These are phyloP conservation scores for Dastarcus helophoroides DNA, from an alignment of 2,888 invertebrate species.

Conservation along the genomic window DNA sequence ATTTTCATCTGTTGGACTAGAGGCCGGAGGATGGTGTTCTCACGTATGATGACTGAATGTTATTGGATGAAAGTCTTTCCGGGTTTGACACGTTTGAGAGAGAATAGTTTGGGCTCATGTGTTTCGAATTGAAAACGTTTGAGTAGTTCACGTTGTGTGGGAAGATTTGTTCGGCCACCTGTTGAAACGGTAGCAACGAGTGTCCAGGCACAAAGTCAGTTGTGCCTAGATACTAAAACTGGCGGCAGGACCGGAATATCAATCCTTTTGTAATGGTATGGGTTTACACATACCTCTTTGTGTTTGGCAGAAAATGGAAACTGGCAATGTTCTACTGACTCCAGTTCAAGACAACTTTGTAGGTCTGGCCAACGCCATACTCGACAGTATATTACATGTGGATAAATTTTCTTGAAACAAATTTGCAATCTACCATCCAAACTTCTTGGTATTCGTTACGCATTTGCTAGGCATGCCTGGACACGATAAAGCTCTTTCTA, in stretches of 20 bases:
- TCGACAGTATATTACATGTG: slow-evolving; percentile 97
- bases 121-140: slow-evolving; percentile 59
- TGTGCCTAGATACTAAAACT: slow-evolving; percentile 92
- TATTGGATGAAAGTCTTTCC: slow-evolving; percentile 43
- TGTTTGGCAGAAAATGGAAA: slow-evolving; percentile 95
- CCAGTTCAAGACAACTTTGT: slow-evolving; percentile 95
- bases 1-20: slow-evolving; percentile 60
- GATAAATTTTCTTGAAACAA: slow-evolving; percentile 93
- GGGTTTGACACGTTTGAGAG: slow-evolving; percentile 54
- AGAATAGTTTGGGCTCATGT: slow-evolving; percentile 47
- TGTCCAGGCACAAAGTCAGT: slow-evolving; percentile 91
- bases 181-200: slow-evolving; percentile 79
- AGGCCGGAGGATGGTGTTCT: slow-evolving; percentile 88
- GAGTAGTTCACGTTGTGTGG: slow-evolving; percentile 88
- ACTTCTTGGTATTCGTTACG: slow-evolving; percentile 95
- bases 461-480: slow-evolving; percentile 94
- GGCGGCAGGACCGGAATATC: slow-evolving; percentile 97
- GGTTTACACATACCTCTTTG: slow-evolving; percentile 99
- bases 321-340: slow-evolving; percentile 89
- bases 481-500: slow-evolving; percentile 85
- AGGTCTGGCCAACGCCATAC: slow-evolving; percentile 99
- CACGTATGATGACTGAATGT: slow-evolving; percentile 63
- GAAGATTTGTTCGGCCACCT: slow-evolving; percentile 78
- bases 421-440: slow-evolving; percentile 94
- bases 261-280: slow-evolving; percentile 97